A percentile compares a stretch with the other conserved stretches of the same genome.
These are phyloP conservation scores for Dascyllus trimaculatus DNA, from an alignment of 2,113 vertebrate genomes.

Conservation along the genomic window DNA sequence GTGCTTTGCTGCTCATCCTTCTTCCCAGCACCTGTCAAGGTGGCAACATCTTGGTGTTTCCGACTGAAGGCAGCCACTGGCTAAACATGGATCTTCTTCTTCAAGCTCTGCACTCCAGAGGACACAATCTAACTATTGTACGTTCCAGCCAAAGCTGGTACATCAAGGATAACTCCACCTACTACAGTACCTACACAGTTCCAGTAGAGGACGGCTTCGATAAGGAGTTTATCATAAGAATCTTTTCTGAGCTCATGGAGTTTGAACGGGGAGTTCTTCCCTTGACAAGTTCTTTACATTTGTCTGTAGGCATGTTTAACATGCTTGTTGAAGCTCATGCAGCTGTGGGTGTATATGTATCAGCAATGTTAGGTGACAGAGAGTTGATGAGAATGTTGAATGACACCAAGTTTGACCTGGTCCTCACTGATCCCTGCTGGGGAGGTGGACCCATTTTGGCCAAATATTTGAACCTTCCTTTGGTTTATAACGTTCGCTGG, in stretches of 20 bases:
- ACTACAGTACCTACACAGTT: constrained; percentile 58
- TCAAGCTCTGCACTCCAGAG: constrained; percentile 53
- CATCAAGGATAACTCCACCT: constrained; percentile 45
- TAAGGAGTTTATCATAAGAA: background rate
- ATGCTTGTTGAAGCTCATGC: background rate
- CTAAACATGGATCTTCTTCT: constrained; percentile 74
- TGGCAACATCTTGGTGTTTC: constrained; percentile 73
- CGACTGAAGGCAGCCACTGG: constrained; percentile 75
- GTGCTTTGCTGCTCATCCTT: constrained; percentile 40
- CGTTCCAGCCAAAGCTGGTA: constrained; percentile 60
- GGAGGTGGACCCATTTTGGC: constrained; percentile 68
- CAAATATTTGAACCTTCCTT: constrained; percentile 75
- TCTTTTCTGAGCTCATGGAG: background rate
- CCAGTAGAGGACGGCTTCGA: constrained; percentile 22
- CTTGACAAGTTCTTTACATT: background rate
- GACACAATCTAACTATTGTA: constrained; percentile 68
- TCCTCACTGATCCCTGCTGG: constrained; percentile 74
- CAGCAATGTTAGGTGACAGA: constrained; percentile 53
- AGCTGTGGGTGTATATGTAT: constrained; percentile 1
- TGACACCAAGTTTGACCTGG: constrained; percentile 55
- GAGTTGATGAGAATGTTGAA: constrained; percentile 24
- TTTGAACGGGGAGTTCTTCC: constrained; percentile 45
- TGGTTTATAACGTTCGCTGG: constrained; percentile 79
- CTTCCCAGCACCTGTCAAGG: constrained; percentile 23
- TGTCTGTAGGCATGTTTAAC: constrained; percentile 13